A percentile compares a stretch with the other conserved stretches of the same genome.
These are phyloP conservation scores for Stegodyphus mimosarum DNA, from an alignment of 1,140 invertebrate species.

Conservation along the genomic window DNA sequence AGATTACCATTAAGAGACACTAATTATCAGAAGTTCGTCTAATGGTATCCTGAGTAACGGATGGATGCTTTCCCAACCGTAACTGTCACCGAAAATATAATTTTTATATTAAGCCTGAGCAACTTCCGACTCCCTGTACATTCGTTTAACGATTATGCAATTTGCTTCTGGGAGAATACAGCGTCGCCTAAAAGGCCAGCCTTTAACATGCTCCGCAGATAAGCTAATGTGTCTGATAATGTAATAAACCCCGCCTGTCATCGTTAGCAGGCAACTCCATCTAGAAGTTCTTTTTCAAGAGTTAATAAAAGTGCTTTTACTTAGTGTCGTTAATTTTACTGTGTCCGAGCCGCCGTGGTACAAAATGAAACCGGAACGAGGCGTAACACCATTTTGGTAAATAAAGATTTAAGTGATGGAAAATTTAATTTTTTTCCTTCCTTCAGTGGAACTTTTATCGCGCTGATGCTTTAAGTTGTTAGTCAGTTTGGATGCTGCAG, in stretches of 20 bases:
- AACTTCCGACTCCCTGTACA: not conserved
- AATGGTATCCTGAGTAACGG: not conserved
- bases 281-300: not conserved
- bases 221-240: constrained; percentile 1
- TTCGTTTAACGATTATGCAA: constrained; percentile 3
- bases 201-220: not conserved
- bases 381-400: not conserved
- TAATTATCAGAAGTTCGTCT: constrained; percentile 3
- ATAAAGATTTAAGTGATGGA: not conserved
- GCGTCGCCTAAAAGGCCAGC: not conserved
- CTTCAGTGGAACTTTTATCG: too few relatives aligned
- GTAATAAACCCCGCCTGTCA: not conserved
- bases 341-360: not conserved
- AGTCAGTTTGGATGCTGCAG: too few relatives aligned
- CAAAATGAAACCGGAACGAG: not conserved
- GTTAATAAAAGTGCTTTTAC: constrained; percentile 9
- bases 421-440: constrained; percentile 2
- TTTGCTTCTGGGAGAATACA: not conserved
- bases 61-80: not conserved
- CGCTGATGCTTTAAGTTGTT: too few relatives aligned
- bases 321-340: not conserved
- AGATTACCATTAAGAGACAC: not conserved
- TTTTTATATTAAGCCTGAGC: not conserved
- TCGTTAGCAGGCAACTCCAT: not conserved
- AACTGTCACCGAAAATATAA: constrained; percentile 1